A percentile compares a stretch with the other conserved stretches of the same genome.
Conservation (phyloP, 92 coral and sea anemone genomes). For the Scolanthus callimorphus region DNA sequence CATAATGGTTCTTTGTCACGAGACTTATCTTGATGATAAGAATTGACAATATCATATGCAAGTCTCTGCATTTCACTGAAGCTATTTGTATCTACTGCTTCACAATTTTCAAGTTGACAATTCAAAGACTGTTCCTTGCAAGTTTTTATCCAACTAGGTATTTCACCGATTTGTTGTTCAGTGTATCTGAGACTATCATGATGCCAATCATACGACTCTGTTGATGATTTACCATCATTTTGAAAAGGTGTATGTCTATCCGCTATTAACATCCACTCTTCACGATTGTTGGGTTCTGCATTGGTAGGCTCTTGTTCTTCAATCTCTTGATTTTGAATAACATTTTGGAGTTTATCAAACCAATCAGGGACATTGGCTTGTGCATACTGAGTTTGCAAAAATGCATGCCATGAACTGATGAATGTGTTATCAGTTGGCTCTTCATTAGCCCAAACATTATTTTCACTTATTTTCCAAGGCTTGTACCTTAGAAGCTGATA, state of each 20-base stretch:
- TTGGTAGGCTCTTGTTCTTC: neutral
- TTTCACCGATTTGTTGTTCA: constrained; percentile 37
- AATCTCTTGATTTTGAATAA: constrained; percentile 24
- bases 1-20: constrained; percentile 44
- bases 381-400: constrained; percentile 37
- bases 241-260: constrained; percentile 43
- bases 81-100: constrained; percentile 41
- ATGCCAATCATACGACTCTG: constrained; percentile 27
- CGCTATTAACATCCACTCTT: constrained; percentile 46
- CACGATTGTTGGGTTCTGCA: constrained; percentile 1
- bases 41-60: constrained; percentile 53
- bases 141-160: constrained; percentile 32
- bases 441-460: constrained; percentile 33
- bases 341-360: constrained; percentile 35
- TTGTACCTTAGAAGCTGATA: constrained; percentile 46
- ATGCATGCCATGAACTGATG: constrained; percentile 22
- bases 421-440: constrained; percentile 30
- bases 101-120: constrained; percentile 28
- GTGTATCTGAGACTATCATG: constrained; percentile 26
- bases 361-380: constrained; percentile 32
- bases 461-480: constrained; percentile 29
- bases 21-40: constrained; percentile 43
- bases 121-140: neutral
- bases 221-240: constrained; percentile 7
- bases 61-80: constrained; percentile 75